Evolutionary conservation across 2,113 vertebrate species (phyloP).

Genomic region (Cariama cristata): DNA sequence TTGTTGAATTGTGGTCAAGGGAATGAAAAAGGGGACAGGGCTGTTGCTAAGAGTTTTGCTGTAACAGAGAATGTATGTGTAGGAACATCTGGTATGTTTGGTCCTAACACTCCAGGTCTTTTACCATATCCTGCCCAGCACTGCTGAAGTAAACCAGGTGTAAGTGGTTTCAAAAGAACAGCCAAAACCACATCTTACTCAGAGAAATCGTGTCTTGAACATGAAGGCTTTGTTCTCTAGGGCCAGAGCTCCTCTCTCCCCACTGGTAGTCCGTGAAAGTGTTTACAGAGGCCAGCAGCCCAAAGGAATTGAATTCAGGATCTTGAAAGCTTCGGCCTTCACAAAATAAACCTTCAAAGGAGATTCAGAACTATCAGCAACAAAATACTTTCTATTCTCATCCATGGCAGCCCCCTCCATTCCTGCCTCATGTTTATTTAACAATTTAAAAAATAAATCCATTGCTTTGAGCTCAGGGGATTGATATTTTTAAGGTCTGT

Average conservation of each 20-base stretch:
- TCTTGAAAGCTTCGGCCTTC: constrained; percentile 52
- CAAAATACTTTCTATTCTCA: constrained; percentile 62
- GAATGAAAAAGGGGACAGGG: constrained; percentile 14
- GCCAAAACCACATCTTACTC: constrained; percentile 80
- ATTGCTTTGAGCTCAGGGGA: constrained; percentile 15
- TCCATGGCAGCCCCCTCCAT: not conserved
- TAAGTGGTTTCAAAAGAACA: constrained; percentile 77
- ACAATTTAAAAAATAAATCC: constrained; percentile 49
- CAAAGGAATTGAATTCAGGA: constrained; percentile 68
- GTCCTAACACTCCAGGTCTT: constrained; percentile 58
- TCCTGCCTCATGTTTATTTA: constrained; percentile 39
- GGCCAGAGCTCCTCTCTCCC: constrained; percentile 53
- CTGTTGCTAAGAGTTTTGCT: constrained; percentile 11
- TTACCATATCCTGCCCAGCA: constrained; percentile 73
- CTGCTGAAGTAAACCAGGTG: constrained; percentile 78
- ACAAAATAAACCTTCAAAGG: constrained; percentile 69
- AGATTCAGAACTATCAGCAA: constrained; percentile 45
- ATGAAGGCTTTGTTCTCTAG: constrained; percentile 63
- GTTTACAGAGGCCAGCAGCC: constrained; percentile 78
- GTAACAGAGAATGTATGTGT: not conserved
- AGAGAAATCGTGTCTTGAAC: constrained; percentile 72
- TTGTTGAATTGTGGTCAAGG: constrained; percentile 45
- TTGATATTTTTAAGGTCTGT: constrained; percentile 38
- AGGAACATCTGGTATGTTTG: constrained; percentile 74
- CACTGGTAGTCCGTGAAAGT: constrained; percentile 49